Conservation (phyloP, 2,113 vertebrate genomes). For the pig (Sus scrofa) region T2T-Sscrofa CM000825.6:56943501-56944000, state of each 20-base stretch:
- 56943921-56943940: neutral
- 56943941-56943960: neutral
- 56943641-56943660: neutral
- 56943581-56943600: neutral
- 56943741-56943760: neutral
- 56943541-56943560: neutral
- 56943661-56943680: neutral
- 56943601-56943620: neutral
- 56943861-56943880: neutral
- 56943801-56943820: neutral
- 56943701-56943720: neutral
- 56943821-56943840: neutral
- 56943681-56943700: neutral
- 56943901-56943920: neutral
- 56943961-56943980: rapidly evolving
- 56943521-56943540: neutral
- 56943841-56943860: neutral
- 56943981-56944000: neutral
- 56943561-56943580: neutral
- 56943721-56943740: neutral
- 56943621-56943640: neutral
- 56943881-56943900: rapidly evolving
- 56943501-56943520: neutral
- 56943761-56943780: rapidly evolving
- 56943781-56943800: neutral